Conservation (phyloP, 1,140 invertebrate species). For the Drosophila trapezifrons region DNA sequence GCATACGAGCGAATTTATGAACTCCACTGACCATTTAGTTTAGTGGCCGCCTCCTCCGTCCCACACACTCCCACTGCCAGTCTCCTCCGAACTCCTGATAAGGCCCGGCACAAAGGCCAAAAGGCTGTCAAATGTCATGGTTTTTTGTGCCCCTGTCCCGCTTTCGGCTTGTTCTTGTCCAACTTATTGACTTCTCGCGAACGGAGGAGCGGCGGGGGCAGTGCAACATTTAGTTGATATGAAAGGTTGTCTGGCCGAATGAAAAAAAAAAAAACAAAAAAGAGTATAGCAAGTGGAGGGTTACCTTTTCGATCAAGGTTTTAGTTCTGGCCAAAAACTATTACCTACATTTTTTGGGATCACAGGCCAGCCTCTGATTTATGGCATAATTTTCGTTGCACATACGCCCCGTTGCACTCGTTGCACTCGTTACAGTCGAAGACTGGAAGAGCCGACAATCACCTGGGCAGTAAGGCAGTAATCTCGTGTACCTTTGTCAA, state of each 20-base stretch:
- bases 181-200: conserved; percentile 33
- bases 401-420: conserved; percentile 38
- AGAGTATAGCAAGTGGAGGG: conserved; percentile 37
- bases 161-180: conserved; percentile 40
- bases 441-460: conserved; percentile 55
- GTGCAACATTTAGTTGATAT: conserved; percentile 48
- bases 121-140: conserved; percentile 76
- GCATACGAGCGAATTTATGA: conserved; percentile 72
- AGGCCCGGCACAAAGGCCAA: conserved; percentile 76
- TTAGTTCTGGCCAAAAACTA: conserved; percentile 10
- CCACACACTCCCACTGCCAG: conserved; percentile 23
- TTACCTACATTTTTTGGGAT: conserved; percentile 20
- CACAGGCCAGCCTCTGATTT: conserved; percentile 40
- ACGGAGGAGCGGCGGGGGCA: conserved; percentile 18
- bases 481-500: conserved; percentile 69
- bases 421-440: background rate
- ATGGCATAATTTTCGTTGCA: conserved; percentile 46
- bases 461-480: conserved; percentile 37
- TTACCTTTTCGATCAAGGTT: conserved; percentile 41
- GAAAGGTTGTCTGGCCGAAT: conserved; percentile 44
- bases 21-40: conserved; percentile 67
- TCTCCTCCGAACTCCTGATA: conserved; percentile 65
- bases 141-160: conserved; percentile 30
- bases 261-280: background rate
- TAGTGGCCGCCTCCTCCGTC: conserved; percentile 31